These are phyloP conservation scores for Catocala fraxini DNA, from an alignment of 2,888 invertebrate genomes.

Conservation along the genomic window DNA sequence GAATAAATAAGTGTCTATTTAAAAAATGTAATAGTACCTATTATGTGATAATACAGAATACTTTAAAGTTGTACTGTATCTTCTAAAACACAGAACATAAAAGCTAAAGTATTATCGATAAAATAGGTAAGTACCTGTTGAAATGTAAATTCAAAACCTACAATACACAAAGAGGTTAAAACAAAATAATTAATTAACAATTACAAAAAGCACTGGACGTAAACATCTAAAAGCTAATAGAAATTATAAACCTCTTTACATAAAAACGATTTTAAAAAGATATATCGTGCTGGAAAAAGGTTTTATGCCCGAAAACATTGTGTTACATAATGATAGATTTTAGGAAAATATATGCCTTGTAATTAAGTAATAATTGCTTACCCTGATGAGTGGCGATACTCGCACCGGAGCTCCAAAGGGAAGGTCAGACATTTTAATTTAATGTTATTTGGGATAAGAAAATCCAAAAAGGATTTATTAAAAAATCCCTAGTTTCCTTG, in stretches of 20 bases:
- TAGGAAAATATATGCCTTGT: slow-evolving; percentile 17
- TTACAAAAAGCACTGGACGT: background rate
- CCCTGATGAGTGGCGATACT: slow-evolving; percentile 94
- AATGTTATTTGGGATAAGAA: slow-evolving; percentile 48
- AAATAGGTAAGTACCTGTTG: slow-evolving; percentile 5
- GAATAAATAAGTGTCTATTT: too few species aligned
- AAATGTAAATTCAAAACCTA: background rate
- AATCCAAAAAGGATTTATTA: slow-evolving; percentile 68
- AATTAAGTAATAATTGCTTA: slow-evolving; percentile 72
- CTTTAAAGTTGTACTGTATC: too few species aligned
- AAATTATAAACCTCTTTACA: slow-evolving; percentile 3
- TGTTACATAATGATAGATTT: slow-evolving; percentile 70
- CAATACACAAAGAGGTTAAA: background rate
- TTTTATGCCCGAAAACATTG: slow-evolving; percentile 60
- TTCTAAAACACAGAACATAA: background rate
- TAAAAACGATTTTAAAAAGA: background rate
- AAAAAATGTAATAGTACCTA: too few species aligned
- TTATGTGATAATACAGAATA: too few species aligned
- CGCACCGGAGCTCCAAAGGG: slow-evolving; percentile 90
- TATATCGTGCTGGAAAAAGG: slow-evolving; percentile 37
- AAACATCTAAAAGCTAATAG: background rate
- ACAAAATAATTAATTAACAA: background rate
- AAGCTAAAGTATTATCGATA: background rate
- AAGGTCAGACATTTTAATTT: slow-evolving; percentile 76
- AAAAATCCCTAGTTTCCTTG: slow-evolving; percentile 57